These are phyloP conservation scores for Asbolus verrucosus DNA, from an alignment of 1,140 invertebrate species.

Conservation along the genomic window DNA sequence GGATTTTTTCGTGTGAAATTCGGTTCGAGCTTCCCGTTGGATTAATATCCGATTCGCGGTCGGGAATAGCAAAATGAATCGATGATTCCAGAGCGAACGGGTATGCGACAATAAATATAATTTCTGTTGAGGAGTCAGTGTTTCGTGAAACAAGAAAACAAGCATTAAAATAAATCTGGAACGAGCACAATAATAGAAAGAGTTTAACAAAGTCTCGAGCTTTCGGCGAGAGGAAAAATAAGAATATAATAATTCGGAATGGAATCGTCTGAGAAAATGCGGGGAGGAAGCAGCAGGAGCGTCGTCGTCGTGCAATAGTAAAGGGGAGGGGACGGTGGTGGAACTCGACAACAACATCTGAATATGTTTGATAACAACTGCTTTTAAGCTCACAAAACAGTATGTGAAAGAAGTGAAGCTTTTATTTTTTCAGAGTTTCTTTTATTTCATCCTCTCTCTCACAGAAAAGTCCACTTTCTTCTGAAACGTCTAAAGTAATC, in stretches of 20 bases:
- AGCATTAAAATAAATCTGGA: slow-evolving; percentile 45
- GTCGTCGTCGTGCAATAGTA: slow-evolving; percentile 16
- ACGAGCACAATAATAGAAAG: slow-evolving; percentile 37
- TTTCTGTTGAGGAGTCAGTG: slow-evolving; percentile 22
- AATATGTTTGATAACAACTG: slow-evolving; percentile 59
- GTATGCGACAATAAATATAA: slow-evolving; percentile 14
- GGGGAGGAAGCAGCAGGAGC: not conserved
- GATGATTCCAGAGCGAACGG: slow-evolving; percentile 14
- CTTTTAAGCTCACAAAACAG: slow-evolving; percentile 57
- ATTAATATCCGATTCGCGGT: slow-evolving; percentile 23
- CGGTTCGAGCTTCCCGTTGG: not conserved
- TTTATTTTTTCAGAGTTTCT: slow-evolving; percentile 53
- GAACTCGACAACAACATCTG: slow-evolving; percentile 49
- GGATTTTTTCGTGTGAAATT: too few relatives aligned
- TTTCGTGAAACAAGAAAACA: slow-evolving; percentile 43
- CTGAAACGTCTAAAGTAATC: slow-evolving; percentile 65
- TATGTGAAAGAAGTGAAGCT: slow-evolving; percentile 56
- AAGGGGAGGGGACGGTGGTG: slow-evolving; percentile 2
- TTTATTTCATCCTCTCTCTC: slow-evolving; percentile 53
- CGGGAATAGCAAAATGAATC: slow-evolving; percentile 24
- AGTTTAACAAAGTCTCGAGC: slow-evolving; percentile 28
- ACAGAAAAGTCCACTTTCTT: slow-evolving; percentile 63
- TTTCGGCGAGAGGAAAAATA: slow-evolving; percentile 43
- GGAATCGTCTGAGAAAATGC: slow-evolving; percentile 45
- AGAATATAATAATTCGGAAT: slow-evolving; percentile 52